Evolutionary conservation across 1,140 invertebrate genomes (phyloP).

Genomic region (Phymastichus coffea): DNA sequence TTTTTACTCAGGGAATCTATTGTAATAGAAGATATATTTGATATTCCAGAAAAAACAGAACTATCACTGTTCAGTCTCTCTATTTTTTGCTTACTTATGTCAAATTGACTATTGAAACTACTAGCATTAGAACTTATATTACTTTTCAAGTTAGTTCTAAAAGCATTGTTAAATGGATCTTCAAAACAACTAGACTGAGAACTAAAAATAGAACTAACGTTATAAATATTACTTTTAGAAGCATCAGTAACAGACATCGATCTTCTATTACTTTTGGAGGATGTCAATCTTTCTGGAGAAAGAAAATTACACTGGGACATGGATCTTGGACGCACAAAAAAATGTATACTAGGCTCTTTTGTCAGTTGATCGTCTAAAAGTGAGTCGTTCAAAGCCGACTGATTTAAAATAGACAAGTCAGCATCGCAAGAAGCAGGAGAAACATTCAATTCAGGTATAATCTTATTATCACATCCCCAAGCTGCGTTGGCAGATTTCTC

Average conservation of each 20-base stretch:
- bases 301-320: constrained; percentile 9
- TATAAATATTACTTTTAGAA: constrained; percentile 9
- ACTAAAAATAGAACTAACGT: constrained; percentile 6
- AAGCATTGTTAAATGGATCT: constrained; percentile 31
- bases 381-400: constrained; percentile 44
- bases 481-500: neutral
- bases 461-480: constrained; percentile 12
- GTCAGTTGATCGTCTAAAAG: no score
- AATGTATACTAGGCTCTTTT: no score
- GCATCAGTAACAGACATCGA: constrained; percentile 37
- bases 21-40: constrained; percentile 27
- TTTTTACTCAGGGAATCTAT: neutral
- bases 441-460: constrained; percentile 11
- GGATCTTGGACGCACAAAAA: constrained; percentile 17
- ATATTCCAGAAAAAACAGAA: constrained; percentile 24
- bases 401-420: constrained; percentile 40
- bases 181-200: constrained; percentile 13
- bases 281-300: neutral
- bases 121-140: constrained; percentile 14
- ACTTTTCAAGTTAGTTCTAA: constrained; percentile 14
- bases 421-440: neutral
- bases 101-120: constrained; percentile 26
- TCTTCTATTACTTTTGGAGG: constrained; percentile 26
- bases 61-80: constrained; percentile 20
- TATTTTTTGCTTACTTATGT: constrained; percentile 32